phyloP scores from a whole-genome alignment of 2,888 invertebrate genomes.

The Cosmopolites sordidus region DNA sequence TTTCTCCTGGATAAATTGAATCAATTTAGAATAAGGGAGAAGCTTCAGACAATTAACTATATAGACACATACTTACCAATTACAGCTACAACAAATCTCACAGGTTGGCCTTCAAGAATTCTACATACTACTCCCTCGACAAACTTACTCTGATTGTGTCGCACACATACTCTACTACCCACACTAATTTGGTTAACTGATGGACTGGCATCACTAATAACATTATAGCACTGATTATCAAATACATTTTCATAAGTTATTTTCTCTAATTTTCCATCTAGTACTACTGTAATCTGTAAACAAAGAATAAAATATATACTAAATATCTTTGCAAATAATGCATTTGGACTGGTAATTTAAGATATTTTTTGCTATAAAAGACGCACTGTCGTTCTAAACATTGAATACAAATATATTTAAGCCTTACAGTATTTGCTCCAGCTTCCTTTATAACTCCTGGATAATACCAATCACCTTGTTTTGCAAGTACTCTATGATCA shows the following conservation, averaged over 20 bases:
- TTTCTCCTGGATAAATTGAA: constrained; percentile 41
- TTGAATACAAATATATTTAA: background rate
- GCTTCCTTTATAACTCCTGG: constrained; percentile 84
- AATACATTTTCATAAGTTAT: constrained; percentile 74
- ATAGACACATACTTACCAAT: constrained; percentile 31
- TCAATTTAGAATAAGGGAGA: background rate
- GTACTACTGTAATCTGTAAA: constrained; percentile 63
- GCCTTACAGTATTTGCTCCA: constrained; percentile 56
- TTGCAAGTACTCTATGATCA: constrained; percentile 87
- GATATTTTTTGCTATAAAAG: no score
- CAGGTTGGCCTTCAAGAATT: constrained; percentile 59
- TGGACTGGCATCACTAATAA: constrained; percentile 91
- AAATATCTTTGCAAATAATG: no score
- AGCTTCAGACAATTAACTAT: no score
- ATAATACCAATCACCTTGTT: constrained; percentile 74
- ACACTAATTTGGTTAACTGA: constrained; percentile 74
- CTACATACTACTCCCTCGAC: constrained; percentile 79
- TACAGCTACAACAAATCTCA: constrained; percentile 64
- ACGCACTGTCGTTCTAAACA: no score
- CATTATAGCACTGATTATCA: constrained; percentile 74
- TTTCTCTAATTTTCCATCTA: constrained; percentile 72
- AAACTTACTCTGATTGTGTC: constrained; percentile 69
- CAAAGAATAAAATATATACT: background rate
- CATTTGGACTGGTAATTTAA: no score
- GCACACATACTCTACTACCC: constrained; percentile 78